Conservation (phyloP, 2,113 vertebrate genomes). For the Lagopus muta region DNA sequence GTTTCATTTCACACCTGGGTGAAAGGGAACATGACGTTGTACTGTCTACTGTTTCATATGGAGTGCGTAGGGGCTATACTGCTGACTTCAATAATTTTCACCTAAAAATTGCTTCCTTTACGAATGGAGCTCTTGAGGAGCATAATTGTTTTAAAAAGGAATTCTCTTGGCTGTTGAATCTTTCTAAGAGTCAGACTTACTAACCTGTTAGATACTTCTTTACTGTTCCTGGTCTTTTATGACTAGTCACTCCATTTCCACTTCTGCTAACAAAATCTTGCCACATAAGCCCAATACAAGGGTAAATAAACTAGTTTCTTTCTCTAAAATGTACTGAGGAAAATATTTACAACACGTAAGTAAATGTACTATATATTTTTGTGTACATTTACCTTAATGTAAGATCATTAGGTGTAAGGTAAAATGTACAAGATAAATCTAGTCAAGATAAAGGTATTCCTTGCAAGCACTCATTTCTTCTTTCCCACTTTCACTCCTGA, state of each 20-base stretch:
- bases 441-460: neutral
- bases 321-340: conserved; percentile 2
- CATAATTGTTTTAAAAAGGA: neutral
- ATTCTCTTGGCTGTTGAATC: neutral
- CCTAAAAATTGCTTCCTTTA: conserved; percentile 17
- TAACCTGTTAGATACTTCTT: neutral
- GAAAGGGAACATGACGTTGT: conserved; percentile 8
- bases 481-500: neutral
- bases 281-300: neutral
- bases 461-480: neutral
- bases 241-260: neutral
- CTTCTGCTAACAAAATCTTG: neutral
- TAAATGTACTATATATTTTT: neutral
- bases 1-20: conserved; percentile 62
- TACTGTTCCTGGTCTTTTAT: conserved; percentile 4
- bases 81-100: conserved; percentile 23
- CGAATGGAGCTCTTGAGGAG: conserved; percentile 31
- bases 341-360: neutral
- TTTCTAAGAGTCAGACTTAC: neutral
- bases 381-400: neutral
- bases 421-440: neutral
- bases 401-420: neutral
- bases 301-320: conserved; percentile 33
- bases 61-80: neutral
- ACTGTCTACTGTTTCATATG: neutral